Percentiles rank a stretch among this genome's conserved stretches.
Conservation (phyloP, 2,888 invertebrate species). For the Seira sanloemensis region DNA sequence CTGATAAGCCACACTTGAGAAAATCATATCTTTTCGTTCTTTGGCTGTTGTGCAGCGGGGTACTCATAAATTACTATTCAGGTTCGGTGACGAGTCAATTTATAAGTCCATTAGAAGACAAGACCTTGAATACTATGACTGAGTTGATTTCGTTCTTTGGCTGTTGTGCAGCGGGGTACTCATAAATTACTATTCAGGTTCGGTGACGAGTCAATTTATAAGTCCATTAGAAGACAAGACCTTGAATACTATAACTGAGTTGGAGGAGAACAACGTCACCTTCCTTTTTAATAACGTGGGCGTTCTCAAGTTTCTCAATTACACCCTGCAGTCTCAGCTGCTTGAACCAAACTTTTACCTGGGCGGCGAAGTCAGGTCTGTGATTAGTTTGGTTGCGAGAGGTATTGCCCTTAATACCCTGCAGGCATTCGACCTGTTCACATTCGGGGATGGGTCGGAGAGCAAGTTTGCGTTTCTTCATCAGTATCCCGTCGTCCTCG, state of each 20-base stretch:
- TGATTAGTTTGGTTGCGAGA: neutral
- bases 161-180: neutral
- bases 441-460: neutral
- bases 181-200: neutral
- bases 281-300: neutral
- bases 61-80: neutral
- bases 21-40: neutral
- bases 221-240: constrained; percentile 1
- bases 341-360: too few relatives aligned
- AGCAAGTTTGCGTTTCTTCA: neutral
- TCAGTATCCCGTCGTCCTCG: neutral
- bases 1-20: neutral
- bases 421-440: neutral
- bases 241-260: neutral
- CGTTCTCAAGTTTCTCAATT: neutral
- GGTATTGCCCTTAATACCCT: neutral
- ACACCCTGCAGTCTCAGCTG: neutral
- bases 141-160: constrained; percentile 7
- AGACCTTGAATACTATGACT: neutral
- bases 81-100: neutral
- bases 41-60: neutral
- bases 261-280: neutral
- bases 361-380: neutral
- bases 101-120: neutral
- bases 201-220: constrained; percentile 17